These are phyloP conservation scores for Garra rufa DNA, from an alignment of 2,113 vertebrate species.

Conservation along the genomic window DNA sequence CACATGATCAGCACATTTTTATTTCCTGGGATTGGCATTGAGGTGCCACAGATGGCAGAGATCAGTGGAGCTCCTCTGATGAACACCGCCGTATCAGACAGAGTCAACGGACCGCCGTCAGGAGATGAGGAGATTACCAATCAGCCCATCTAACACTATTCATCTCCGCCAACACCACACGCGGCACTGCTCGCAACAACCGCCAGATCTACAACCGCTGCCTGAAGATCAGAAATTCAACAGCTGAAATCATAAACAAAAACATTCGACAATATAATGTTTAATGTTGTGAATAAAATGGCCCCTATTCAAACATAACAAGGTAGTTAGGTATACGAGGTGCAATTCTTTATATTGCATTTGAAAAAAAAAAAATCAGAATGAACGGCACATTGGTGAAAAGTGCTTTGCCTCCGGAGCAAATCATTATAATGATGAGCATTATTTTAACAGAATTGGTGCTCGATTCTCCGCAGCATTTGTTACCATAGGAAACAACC, in stretches of 20 bases:
- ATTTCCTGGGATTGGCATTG: slow-evolving; percentile 53
- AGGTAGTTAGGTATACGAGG: not conserved
- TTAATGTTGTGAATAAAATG: slow-evolving; percentile 1
- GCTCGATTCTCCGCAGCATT: slow-evolving; percentile 18
- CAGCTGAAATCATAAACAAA: not conserved
- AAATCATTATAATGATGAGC: slow-evolving; percentile 21
- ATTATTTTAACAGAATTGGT: slow-evolving; percentile 33
- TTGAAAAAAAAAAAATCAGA: not conserved
- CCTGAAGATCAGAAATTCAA: not conserved
- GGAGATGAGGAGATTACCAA: slow-evolving; percentile 67
- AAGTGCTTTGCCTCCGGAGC: not conserved
- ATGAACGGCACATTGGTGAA: not conserved
- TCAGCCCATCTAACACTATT: slow-evolving; percentile 60
- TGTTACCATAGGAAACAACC: slow-evolving; percentile 38
- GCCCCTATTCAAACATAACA: slow-evolving; percentile 7
- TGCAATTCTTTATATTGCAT: slow-evolving; percentile 18
- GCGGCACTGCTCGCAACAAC: slow-evolving; percentile 37
- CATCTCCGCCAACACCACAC: slow-evolving; percentile 59
- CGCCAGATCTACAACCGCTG: not conserved
- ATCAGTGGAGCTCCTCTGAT: slow-evolving; percentile 62
- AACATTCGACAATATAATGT: not conserved
- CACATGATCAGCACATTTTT: slow-evolving; percentile 49
- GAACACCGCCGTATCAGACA: slow-evolving; percentile 61
- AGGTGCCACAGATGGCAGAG: slow-evolving; percentile 40
- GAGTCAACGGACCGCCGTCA: slow-evolving; percentile 58